phyloP scores from a whole-genome alignment of 2,888 invertebrate genomes.

The Mythimna loreyi region DNA sequence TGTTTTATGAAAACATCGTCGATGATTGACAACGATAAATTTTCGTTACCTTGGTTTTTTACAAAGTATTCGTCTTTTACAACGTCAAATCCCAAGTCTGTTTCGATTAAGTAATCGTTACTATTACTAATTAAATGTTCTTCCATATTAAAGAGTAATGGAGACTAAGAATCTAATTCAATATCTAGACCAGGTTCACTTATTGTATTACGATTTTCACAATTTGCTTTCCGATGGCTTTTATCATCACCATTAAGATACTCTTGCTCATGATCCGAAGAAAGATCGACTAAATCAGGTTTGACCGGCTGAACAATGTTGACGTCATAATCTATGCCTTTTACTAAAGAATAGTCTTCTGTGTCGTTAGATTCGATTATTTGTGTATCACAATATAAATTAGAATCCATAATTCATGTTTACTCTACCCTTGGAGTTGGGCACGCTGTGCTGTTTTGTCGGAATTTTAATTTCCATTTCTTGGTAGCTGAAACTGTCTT shows the following conservation, averaged over 20 bases:
- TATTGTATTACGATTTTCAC: constrained; percentile 58
- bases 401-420: constrained; percentile 62
- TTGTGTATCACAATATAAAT: constrained; percentile 66
- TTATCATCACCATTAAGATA: constrained; percentile 68
- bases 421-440: constrained; percentile 52
- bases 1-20: constrained; percentile 82
- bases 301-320: constrained; percentile 86
- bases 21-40: constrained; percentile 71
- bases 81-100: constrained; percentile 68
- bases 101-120: constrained; percentile 72
- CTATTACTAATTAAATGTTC: constrained; percentile 84
- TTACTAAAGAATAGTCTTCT: constrained; percentile 80
- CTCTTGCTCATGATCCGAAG: constrained; percentile 82
- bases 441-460: constrained; percentile 85
- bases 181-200: constrained; percentile 76
- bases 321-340: constrained; percentile 85
- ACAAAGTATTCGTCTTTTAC: constrained; percentile 86
- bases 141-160: constrained; percentile 80
- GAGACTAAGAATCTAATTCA: constrained; percentile 75
- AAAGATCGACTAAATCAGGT: constrained; percentile 82
- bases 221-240: constrained; percentile 62
- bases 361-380: constrained; percentile 67
- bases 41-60: constrained; percentile 76
- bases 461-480: constrained; percentile 88
- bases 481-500: constrained; percentile 82